Evolutionary conservation across 2,113 vertebrate species (phyloP).

Genomic region (Sinocyclocheilus anophthalmus): DNA sequence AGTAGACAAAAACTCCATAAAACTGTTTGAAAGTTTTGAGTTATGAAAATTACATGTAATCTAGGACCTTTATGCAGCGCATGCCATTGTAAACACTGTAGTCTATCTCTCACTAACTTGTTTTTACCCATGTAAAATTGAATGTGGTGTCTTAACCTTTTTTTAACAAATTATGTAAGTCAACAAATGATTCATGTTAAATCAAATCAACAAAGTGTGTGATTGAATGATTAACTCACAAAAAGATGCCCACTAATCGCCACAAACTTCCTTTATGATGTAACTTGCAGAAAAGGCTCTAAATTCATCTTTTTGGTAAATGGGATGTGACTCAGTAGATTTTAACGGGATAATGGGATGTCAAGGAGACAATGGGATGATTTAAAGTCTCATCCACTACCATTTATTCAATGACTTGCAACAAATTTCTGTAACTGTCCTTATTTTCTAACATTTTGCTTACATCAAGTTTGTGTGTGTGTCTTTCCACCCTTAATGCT

Average conservation of each 20-base stretch:
- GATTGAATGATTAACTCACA: background rate
- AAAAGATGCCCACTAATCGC: background rate
- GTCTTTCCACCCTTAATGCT: slow-evolving; percentile 10
- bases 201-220: background rate
- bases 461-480: background rate
- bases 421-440: background rate
- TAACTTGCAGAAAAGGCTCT: background rate
- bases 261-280: background rate
- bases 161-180: background rate
- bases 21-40: background rate
- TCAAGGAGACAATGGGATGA: background rate
- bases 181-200: no score
- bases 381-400: background rate
- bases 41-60: background rate
- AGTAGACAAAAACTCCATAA: background rate
- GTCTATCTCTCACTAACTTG: background rate
- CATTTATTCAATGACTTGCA: background rate
- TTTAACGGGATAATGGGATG: background rate
- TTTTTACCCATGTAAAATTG: background rate
- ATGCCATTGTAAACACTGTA: background rate
- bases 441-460: background rate
- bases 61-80: background rate
- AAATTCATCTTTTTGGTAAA: background rate
- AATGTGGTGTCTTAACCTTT: background rate
- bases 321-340: background rate